phyloP scores from a whole-genome alignment of 2,888 invertebrate species.

The Seira sanloemensis region DNA sequence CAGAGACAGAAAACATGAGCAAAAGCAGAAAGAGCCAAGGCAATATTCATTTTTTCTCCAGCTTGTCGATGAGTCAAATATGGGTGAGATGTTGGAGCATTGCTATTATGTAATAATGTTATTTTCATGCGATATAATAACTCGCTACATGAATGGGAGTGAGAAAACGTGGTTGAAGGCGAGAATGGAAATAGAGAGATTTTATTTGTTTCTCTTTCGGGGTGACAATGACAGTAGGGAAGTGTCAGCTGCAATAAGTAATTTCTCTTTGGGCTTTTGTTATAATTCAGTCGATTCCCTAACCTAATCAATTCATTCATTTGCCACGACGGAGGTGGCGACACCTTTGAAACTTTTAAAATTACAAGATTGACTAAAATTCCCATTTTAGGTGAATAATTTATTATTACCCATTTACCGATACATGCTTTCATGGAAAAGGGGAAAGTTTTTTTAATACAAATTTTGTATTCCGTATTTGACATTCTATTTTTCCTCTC shows the following conservation, averaged over 20 bases:
- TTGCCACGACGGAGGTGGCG: too few species aligned
- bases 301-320: neutral
- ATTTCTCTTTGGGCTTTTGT: conserved; percentile 23
- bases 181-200: too few species aligned
- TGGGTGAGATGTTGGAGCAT: neutral
- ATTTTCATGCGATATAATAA: too few species aligned
- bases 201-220: conserved; percentile 16
- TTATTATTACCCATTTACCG: neutral
- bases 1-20: neutral
- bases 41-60: neutral
- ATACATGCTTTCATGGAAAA: neutral
- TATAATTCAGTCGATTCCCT: neutral
- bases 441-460: neutral
- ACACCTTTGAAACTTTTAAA: neutral
- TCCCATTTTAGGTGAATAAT: neutral
- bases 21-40: neutral
- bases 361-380: neutral
- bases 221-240: conserved; percentile 67
- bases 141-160: too few species aligned
- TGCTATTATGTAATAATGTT: neutral
- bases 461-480: conserved; percentile 8
- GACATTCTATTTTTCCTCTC: neutral
- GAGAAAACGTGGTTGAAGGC: too few species aligned
- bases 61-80: neutral
- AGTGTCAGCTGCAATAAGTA: conserved; percentile 62